Evolutionary conservation across 2,888 invertebrate species (phyloP).

Genomic region (Diadegma fenestrale): DNA sequence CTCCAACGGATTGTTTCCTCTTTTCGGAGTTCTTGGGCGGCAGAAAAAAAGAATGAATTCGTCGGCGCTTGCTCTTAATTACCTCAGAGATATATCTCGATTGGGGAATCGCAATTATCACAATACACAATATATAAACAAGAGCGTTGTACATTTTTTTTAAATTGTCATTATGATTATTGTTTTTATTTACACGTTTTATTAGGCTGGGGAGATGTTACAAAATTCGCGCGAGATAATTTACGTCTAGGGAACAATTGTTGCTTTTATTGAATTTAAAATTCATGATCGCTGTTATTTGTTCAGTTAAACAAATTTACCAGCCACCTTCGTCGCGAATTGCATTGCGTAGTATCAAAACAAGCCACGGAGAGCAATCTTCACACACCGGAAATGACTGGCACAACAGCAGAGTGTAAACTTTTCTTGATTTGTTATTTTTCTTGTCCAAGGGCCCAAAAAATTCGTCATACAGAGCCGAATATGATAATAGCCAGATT

Average conservation of each 20-base stretch:
- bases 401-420: background rate
- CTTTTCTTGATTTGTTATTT: background rate
- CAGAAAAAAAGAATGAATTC: slow-evolving; percentile 67
- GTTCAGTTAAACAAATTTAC: background rate
- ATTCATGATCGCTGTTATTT: background rate
- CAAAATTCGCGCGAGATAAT: slow-evolving; percentile 29
- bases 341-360: slow-evolving; percentile 9
- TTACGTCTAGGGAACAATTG: background rate
- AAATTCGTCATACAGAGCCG: background rate
- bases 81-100: slow-evolving; percentile 43
- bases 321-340: background rate
- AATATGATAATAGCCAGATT: background rate
- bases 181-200: slow-evolving; percentile 17
- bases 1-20: slow-evolving; percentile 71
- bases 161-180: slow-evolving; percentile 5
- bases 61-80: slow-evolving; percentile 40
- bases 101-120: slow-evolving; percentile 30
- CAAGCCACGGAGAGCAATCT: background rate
- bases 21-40: slow-evolving; percentile 77
- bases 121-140: slow-evolving; percentile 12
- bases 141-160: background rate
- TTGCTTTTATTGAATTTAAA: background rate
- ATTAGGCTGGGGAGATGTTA: slow-evolving; percentile 40
- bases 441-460: background rate
- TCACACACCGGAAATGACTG: background rate